These are phyloP conservation scores for Pelecanus crispus DNA, from an alignment of 2,113 vertebrate genomes.

Conservation along the genomic window DNA sequence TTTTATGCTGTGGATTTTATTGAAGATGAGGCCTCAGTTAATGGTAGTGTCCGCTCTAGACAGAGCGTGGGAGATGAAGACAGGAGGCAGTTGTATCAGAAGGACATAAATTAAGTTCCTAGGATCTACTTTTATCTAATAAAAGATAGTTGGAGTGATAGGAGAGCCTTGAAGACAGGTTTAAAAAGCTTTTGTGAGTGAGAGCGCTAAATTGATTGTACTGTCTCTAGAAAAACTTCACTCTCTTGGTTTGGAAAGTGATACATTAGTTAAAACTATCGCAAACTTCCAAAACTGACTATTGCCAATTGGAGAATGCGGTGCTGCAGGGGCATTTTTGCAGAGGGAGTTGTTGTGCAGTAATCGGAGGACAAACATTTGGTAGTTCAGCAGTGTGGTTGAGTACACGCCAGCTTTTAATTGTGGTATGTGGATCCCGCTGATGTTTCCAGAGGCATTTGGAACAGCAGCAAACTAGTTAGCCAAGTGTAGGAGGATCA, in stretches of 20 bases:
- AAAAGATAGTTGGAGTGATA: neutral
- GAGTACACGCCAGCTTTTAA: conserved; percentile 10
- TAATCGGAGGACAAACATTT: neutral
- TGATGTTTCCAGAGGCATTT: conserved; percentile 45
- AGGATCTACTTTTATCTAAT: neutral
- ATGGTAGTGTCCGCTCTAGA: neutral
- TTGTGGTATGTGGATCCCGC: neutral
- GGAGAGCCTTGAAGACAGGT: neutral
- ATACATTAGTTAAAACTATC: neutral
- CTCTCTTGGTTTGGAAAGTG: neutral
- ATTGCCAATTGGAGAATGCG: accelerated
- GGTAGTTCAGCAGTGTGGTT: neutral
- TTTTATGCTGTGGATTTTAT: neutral
- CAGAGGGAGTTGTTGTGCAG: neutral
- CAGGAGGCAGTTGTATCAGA: neutral
- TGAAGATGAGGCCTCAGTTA: neutral
- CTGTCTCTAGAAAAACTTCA: neutral
- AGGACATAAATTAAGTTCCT: neutral
- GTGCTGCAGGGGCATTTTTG: neutral
- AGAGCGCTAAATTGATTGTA: neutral
- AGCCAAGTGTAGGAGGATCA: neutral
- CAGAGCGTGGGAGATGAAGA: neutral
- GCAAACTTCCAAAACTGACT: neutral
- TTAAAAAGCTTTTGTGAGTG: neutral
- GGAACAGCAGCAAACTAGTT: neutral